A percentile compares a stretch with the other conserved stretches of the same genome.
Conservation (phyloP, 2,888 invertebrate genomes). For the Thereva unica region DNA sequence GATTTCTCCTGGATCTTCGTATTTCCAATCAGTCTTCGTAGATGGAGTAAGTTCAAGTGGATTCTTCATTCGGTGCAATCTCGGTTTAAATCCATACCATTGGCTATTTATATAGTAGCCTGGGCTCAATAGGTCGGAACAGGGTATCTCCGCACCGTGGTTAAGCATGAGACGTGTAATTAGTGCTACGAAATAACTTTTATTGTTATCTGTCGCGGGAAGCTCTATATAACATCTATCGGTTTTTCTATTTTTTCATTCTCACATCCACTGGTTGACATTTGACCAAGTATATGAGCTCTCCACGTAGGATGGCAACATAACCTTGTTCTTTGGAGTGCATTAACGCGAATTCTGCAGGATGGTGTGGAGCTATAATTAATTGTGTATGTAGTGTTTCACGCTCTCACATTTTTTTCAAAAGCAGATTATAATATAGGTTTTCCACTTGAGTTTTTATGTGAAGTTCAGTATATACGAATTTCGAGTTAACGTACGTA, state of each 20-base stretch:
- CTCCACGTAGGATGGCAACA: not conserved
- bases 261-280: not conserved
- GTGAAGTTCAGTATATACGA: too few species aligned
- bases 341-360: slow-evolving; percentile 6
- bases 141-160: too few species aligned
- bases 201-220: not conserved
- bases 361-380: too few species aligned
- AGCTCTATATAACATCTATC: not conserved
- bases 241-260: slow-evolving; percentile 7
- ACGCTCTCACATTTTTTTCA: too few species aligned
- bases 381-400: too few species aligned
- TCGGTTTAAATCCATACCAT: not conserved
- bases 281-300: not conserved
- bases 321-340: not conserved
- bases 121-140: not conserved
- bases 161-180: not conserved
- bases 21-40: too few species aligned
- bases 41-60: too few species aligned
- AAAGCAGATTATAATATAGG: too few species aligned
- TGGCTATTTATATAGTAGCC: not conserved
- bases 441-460: too few species aligned
- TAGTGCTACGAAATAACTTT: not conserved
- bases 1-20: too few species aligned
- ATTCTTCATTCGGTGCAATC: too few species aligned
- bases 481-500: too few species aligned